phyloP scores from a whole-genome alignment of 2,113 vertebrate species.

The Perca schrenkii region DNA sequence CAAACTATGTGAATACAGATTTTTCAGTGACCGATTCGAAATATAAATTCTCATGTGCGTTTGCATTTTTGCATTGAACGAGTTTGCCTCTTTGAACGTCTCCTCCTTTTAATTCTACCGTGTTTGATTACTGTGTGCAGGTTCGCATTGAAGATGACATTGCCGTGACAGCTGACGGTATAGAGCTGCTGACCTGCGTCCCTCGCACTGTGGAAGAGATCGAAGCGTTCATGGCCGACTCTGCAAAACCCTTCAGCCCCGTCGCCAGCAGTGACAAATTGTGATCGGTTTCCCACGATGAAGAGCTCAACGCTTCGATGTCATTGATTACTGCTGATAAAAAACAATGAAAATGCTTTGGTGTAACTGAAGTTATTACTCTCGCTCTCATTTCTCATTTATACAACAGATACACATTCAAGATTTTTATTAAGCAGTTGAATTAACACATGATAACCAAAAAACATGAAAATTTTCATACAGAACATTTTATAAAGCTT shows the following conservation, averaged over 20 bases:
- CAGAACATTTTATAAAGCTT: neutral
- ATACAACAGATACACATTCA: neutral
- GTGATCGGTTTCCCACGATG: neutral
- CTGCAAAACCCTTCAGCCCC: constrained; percentile 75
- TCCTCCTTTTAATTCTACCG: neutral
- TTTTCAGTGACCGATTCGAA: neutral
- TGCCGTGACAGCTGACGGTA: constrained; percentile 86
- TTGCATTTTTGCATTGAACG: neutral
- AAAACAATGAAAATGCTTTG: neutral
- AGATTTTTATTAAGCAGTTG: neutral
- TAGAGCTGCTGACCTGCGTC: constrained; percentile 94
- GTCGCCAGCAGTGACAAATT: constrained; percentile 40
- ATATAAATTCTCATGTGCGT: neutral
- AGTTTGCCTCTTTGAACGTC: neutral
- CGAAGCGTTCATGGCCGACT: constrained; percentile 91
- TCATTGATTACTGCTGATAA: neutral
- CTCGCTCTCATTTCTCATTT: neutral
- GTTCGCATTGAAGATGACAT: constrained; percentile 97
- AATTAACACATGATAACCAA: neutral
- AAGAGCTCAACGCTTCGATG: neutral
- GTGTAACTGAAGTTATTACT: neutral
- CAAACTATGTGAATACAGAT: neutral
- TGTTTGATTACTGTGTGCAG: constrained; percentile 72
- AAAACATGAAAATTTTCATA: neutral
- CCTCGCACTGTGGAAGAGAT: constrained; percentile 96